phyloP scores from a whole-genome alignment of 1,140 invertebrate genomes.

The Drosophila setifemur region DNA sequence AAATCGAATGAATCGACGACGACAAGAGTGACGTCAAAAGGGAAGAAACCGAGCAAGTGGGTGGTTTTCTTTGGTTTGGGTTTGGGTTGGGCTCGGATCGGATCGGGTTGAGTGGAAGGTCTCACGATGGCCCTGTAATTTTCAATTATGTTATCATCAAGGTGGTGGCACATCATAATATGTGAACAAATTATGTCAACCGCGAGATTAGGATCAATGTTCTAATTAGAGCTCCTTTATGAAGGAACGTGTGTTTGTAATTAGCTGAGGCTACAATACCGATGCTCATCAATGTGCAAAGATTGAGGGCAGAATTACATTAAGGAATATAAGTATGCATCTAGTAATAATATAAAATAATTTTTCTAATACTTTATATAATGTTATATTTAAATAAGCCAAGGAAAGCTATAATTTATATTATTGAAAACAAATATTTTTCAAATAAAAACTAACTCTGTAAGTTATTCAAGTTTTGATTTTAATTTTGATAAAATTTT shows the following conservation, averaged over 20 bases:
- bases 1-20: constrained; percentile 65
- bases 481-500: too few species aligned
- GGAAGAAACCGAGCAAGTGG: constrained; percentile 9
- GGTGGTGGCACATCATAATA: constrained; percentile 62
- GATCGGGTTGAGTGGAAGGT: constrained; percentile 22
- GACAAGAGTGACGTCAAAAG: constrained; percentile 32
- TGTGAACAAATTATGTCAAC: constrained; percentile 67
- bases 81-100: neutral
- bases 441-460: too few species aligned
- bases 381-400: too few species aligned
- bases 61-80: too few species aligned
- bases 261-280: constrained; percentile 41
- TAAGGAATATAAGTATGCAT: neutral
- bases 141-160: constrained; percentile 66
- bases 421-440: too few species aligned
- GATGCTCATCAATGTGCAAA: constrained; percentile 2
- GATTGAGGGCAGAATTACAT: neutral
- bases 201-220: constrained; percentile 54
- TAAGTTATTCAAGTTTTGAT: too few species aligned
- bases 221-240: constrained; percentile 63
- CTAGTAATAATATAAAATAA: too few species aligned
- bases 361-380: too few species aligned
- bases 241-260: constrained; percentile 40
- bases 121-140: constrained; percentile 58
- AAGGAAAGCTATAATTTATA: too few species aligned